These are phyloP conservation scores for Montipora sp. DNA, from an alignment of 64 coral and sea anemone species.

Conservation along the genomic window DNA sequence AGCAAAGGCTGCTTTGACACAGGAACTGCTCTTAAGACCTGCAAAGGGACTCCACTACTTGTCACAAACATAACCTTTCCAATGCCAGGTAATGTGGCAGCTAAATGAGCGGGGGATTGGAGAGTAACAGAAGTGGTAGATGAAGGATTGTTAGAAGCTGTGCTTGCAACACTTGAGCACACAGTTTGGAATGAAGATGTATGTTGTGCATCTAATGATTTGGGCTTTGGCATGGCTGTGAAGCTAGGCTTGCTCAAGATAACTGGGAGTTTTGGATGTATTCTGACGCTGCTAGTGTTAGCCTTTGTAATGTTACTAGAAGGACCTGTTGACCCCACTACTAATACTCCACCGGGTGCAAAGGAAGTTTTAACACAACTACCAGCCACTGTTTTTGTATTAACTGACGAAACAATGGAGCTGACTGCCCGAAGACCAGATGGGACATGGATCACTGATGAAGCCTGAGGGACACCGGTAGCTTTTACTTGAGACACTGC, in stretches of 20 bases:
- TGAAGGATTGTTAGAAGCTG: constrained; percentile 18
- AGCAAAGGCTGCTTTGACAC: constrained; percentile 8
- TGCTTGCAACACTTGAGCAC: background rate
- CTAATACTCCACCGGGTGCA: background rate
- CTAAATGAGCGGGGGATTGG: background rate
- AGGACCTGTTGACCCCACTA: background rate
- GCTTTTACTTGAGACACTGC: background rate
- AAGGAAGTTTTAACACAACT: background rate
- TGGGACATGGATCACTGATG: background rate
- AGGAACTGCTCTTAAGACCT: background rate
- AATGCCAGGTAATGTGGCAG: constrained; percentile 4
- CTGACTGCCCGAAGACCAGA: background rate
- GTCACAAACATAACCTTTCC: constrained; percentile 45
- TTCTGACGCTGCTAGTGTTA: background rate
- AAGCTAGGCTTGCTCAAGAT: background rate
- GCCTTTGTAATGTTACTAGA: background rate
- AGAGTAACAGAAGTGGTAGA: background rate
- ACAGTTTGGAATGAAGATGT: background rate
- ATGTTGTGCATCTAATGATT: background rate
- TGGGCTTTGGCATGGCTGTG: background rate
- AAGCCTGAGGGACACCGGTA: background rate
- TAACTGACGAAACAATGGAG: background rate
- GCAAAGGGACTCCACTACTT: constrained; percentile 16
- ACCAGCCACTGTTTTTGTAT: background rate
- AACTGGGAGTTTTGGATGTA: constrained; percentile 9